phyloP scores from a whole-genome alignment of 2,797 vertebrate genomes.

The Oryzias sinensis region DNA sequence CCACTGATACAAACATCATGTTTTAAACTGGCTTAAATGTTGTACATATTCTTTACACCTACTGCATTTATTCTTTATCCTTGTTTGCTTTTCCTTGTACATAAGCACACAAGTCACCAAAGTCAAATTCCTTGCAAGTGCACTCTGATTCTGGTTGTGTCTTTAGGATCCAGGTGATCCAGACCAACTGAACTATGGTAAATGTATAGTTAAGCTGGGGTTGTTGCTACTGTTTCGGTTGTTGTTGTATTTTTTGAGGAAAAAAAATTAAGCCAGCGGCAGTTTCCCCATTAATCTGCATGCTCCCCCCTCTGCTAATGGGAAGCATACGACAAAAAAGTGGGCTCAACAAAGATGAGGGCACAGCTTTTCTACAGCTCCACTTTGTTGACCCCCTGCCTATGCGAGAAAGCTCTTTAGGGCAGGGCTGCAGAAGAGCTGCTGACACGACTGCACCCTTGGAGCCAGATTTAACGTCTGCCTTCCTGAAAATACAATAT shows the following conservation, averaged over 20 bases:
- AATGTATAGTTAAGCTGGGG: background rate
- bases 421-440: conserved; percentile 13
- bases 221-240: conserved; percentile 24
- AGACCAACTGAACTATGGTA: too few species aligned
- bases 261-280: conserved; percentile 27
- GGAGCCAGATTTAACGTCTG: background rate
- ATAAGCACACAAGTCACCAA: too few species aligned
- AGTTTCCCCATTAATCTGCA: conserved; percentile 44
- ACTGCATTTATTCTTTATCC: too few species aligned
- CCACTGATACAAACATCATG: too few species aligned
- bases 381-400: conserved; percentile 30
- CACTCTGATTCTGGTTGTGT: too few species aligned
- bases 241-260: conserved; percentile 35
- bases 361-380: conserved; percentile 20
- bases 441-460: conserved; percentile 38
- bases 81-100: too few species aligned
- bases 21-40: too few species aligned
- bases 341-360: conserved; percentile 5
- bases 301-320: conserved; percentile 45
- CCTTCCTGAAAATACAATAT: background rate
- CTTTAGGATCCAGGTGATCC: too few species aligned
- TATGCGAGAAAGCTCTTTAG: conserved; percentile 4
- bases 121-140: too few species aligned
- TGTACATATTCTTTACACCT: too few species aligned
- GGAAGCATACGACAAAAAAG: conserved; percentile 35